These are phyloP conservation scores for Brienomyrus longianalis DNA, from an alignment of 2,113 vertebrate species.

Conservation along the genomic window DNA sequence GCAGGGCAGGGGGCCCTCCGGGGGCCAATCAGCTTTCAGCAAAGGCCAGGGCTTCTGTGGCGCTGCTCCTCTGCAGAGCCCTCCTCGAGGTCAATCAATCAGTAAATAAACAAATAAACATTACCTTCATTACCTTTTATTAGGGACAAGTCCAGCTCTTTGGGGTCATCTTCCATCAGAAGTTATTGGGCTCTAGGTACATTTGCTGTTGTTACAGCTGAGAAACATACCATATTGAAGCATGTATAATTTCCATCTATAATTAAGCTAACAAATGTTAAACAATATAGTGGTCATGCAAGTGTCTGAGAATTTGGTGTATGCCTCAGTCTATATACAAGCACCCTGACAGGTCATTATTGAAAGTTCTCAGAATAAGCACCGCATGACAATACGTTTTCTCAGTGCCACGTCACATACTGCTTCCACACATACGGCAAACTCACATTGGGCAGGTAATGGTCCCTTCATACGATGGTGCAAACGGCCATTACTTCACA, in stretches of 20 bases:
- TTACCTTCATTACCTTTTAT: not conserved
- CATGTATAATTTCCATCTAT: not conserved
- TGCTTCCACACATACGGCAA: not conserved
- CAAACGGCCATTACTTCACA: conserved; percentile 8
- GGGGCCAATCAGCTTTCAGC: not conserved
- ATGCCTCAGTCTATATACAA: not conserved
- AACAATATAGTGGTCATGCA: not conserved
- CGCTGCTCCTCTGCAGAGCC: not conserved
- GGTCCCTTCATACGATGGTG: conserved; percentile 17
- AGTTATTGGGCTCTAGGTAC: not conserved
- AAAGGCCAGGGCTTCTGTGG: not conserved
- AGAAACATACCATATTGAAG: not conserved
- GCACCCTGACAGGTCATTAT: not conserved
- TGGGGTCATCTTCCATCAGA: not conserved
- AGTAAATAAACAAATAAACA: not conserved
- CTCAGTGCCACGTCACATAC: not conserved
- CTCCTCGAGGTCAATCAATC: not conserved
- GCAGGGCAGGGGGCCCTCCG: not conserved
- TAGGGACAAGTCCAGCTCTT: not conserved
- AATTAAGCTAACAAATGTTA: not conserved
- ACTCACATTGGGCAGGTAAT: conserved; percentile 16
- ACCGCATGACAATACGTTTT: not conserved
- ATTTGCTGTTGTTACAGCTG: not conserved
- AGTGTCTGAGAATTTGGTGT: not conserved
- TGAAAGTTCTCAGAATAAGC: not conserved